Evolutionary conservation across 2,888 invertebrate genomes (phyloP), one percentile per base, ranked within the genome.

Genomic region (Pristionchus fissidentatus): DNA sequence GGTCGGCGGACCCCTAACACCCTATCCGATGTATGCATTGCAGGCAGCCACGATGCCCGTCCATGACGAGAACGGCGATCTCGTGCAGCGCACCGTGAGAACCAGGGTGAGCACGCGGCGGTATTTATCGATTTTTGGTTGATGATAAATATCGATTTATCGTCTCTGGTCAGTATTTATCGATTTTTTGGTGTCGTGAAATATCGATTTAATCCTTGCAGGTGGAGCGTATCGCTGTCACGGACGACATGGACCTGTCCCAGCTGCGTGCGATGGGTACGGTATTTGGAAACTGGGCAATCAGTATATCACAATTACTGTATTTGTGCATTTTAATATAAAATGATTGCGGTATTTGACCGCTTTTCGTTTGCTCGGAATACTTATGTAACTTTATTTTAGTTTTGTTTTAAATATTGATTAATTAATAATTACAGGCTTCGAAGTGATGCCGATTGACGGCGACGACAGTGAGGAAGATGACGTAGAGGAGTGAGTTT

Each of bases 181-280:
- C 38, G 60, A 60, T 2, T 15, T 22, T 38, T 66, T 0, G 41
- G 15, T 66, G 38, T 38, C 41, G n/a, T n/a, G n/a, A n/a, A n/a
- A n/a, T n/a, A n/a, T n/a, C n/a, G n/a, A n/a, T n/a, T n/a, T 38
- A 3, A 4, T 66, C 1, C 60, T 38, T 66, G 22, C 66, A 66
- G 66, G 66, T 66, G 4, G 66, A 66, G 66, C 15, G 66, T 19
- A 66, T 66, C 66, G 66, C 66, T 19, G 66, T 66, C n/a, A 66
- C 66, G 5, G 66, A 66, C 66, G 66, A 38, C 22, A 66, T 66
- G 66, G 38, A 38, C 38, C 22, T 66, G 7, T 19, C 35, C 0
- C 38, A 66, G 66, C 38, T 66, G 19, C 38, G 22, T 4, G 41
- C 38, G 41, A 3, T 66, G 66, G 66, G 66, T 66, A 66, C 38